Percentiles rank a stretch among this genome's conserved stretches.
phyloP scores from a whole-genome alignment of 2,888 invertebrate species.

The Cephus spinipes region DNA sequence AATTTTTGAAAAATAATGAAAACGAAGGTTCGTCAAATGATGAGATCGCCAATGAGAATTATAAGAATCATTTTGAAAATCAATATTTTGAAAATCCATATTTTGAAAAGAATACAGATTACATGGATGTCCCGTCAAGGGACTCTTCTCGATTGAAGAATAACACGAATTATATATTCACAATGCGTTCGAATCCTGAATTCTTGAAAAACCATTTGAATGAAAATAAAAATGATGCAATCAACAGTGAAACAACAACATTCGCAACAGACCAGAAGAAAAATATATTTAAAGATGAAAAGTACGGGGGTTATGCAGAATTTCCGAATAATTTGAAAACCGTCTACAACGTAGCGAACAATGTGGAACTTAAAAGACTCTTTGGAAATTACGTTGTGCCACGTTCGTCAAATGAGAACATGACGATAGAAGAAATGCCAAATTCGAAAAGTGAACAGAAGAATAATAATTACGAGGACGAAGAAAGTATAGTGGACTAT shows the following conservation, averaged over 20 bases:
- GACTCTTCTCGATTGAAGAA: neutral
- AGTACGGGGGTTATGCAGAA: conserved; percentile 15
- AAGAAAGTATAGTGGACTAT: neutral
- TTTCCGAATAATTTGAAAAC: conserved; percentile 21
- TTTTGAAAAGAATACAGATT: neutral
- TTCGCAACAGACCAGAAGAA: neutral
- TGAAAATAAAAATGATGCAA: neutral
- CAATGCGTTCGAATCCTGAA: neutral
- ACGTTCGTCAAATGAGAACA: conserved; percentile 18
- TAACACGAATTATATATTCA: neutral
- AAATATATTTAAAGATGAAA: conserved; percentile 20
- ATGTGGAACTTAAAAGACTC: neutral
- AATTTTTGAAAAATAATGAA: neutral
- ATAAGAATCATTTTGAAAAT: conserved; percentile 1
- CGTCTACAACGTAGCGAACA: conserved; percentile 2
- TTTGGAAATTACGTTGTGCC: neutral
- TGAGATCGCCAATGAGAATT: neutral
- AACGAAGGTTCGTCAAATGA: neutral
- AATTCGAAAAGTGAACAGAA: neutral
- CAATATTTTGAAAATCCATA: conserved; percentile 5
- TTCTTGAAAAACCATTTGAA: neutral
- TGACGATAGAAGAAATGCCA: conserved; percentile 14
- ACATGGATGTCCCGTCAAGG: neutral
- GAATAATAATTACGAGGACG: neutral
- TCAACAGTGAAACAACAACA: neutral